These are phyloP conservation scores for Notarius lentiginosus DNA, from an alignment of 2,113 vertebrate species.

Conservation along the genomic window DNA sequence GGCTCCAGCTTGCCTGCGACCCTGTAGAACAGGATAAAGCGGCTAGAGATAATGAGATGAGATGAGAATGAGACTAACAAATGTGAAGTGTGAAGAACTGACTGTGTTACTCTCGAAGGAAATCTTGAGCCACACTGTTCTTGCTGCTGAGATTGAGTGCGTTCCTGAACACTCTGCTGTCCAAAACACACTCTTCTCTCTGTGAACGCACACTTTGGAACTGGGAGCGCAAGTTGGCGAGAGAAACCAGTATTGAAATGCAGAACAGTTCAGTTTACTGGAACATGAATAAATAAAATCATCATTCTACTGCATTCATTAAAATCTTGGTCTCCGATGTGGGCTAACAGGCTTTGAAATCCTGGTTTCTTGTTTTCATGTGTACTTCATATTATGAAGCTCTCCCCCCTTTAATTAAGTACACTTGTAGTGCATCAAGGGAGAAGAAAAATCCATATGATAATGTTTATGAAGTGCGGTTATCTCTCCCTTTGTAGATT, in stretches of 20 bases:
- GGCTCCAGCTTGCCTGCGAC: too few relatives aligned
- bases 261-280: not conserved
- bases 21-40: too few relatives aligned
- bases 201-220: not conserved
- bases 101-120: not conserved
- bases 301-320: not conserved
- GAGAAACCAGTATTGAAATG: not conserved
- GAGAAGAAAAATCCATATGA: conserved; percentile 47
- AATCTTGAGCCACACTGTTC: not conserved
- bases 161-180: not conserved
- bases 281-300: not conserved
- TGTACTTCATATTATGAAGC: conserved; percentile 13
- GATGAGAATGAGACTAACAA: not conserved
- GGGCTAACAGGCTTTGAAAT: not conserved
- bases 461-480: conserved; percentile 64
- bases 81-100: not conserved
- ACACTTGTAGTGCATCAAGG: conserved; percentile 51
- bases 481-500: conserved; percentile 63
- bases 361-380: not conserved
- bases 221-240: too few relatives aligned
- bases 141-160: not conserved
- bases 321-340: not conserved
- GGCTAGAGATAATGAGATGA: too few relatives aligned
- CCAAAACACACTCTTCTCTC: not conserved
- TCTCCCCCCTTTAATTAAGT: not conserved